phyloP scores from a whole-genome alignment of 2,888 invertebrate genomes.

The Axea sp. region DNA sequence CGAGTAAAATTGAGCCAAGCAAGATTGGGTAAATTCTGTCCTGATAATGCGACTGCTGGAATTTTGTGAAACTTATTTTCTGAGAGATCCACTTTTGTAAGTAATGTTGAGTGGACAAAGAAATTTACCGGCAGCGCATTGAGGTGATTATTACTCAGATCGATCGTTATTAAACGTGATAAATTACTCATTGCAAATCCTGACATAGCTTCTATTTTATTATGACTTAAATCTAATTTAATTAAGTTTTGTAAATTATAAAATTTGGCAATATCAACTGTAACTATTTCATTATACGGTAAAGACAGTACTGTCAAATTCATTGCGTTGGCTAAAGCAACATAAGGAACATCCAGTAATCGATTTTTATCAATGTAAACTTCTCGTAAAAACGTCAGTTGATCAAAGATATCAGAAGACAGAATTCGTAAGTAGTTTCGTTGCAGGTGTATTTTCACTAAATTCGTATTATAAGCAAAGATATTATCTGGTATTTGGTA shows the following conservation, averaged over 20 bases:
- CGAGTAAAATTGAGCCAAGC: slow-evolving; percentile 90
- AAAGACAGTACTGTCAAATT: slow-evolving; percentile 87
- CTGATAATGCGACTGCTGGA: slow-evolving; percentile 88
- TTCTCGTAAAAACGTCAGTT: slow-evolving; percentile 87
- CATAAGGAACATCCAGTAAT: slow-evolving; percentile 88
- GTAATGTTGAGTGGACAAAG: slow-evolving; percentile 86
- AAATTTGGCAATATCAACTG: slow-evolving; percentile 88
- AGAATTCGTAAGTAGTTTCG: slow-evolving; percentile 85
- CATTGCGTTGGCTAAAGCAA: slow-evolving; percentile 87
- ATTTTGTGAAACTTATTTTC: slow-evolving; percentile 89
- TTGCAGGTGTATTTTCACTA: slow-evolving; percentile 87
- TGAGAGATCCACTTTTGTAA: slow-evolving; percentile 88
- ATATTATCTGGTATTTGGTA: slow-evolving; percentile 85
- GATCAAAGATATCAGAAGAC: slow-evolving; percentile 87
- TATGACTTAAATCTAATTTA: slow-evolving; percentile 87
- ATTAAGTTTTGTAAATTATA: slow-evolving; percentile 87
- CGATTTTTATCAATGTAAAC: slow-evolving; percentile 86
- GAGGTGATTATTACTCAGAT: slow-evolving; percentile 88
- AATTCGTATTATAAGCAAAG: slow-evolving; percentile 88
- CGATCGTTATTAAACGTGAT: slow-evolving; percentile 86
- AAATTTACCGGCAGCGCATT: slow-evolving; percentile 90
- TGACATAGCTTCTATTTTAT: slow-evolving; percentile 87
- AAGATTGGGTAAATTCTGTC: slow-evolving; percentile 86
- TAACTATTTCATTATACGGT: slow-evolving; percentile 84
- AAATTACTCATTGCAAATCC: slow-evolving; percentile 90